Conservation (phyloP, 1,140 invertebrate species). For the Eueides isabella region DNA sequence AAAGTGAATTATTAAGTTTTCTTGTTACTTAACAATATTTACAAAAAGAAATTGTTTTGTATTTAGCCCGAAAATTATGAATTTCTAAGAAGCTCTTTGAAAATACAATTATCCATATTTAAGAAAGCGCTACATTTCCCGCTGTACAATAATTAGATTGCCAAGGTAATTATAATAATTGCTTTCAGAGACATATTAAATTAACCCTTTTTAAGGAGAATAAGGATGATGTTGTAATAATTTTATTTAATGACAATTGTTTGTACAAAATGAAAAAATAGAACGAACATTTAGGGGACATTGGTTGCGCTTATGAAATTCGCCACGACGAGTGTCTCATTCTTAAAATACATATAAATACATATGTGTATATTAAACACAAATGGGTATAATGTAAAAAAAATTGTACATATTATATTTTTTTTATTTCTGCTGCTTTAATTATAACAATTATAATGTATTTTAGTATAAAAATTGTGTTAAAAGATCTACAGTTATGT, state of each 20-base stretch:
- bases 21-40: neutral
- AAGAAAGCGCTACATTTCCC: constrained; percentile 62
- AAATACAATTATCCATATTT: constrained; percentile 73
- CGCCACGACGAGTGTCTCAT: too few relatives aligned
- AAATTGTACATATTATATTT: too few relatives aligned
- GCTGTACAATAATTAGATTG: constrained; percentile 68
- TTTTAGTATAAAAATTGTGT: too few relatives aligned
- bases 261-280: neutral
- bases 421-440: too few relatives aligned
- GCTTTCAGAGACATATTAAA: constrained; percentile 71
- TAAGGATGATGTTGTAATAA: constrained; percentile 7
- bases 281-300: neutral
- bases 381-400: too few relatives aligned
- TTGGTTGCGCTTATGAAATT: neutral
- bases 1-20: constrained; percentile 27
- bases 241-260: neutral
- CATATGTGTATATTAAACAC: too few relatives aligned
- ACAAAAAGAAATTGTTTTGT: constrained; percentile 14
- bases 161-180: constrained; percentile 78
- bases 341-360: too few relatives aligned
- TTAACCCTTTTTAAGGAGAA: constrained; percentile 63
- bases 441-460: too few relatives aligned
- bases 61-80: constrained; percentile 55
- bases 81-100: constrained; percentile 65
- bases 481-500: too few relatives aligned